Conservation (phyloP, 2,888 invertebrate species). For the Polietes domitor region DNA sequence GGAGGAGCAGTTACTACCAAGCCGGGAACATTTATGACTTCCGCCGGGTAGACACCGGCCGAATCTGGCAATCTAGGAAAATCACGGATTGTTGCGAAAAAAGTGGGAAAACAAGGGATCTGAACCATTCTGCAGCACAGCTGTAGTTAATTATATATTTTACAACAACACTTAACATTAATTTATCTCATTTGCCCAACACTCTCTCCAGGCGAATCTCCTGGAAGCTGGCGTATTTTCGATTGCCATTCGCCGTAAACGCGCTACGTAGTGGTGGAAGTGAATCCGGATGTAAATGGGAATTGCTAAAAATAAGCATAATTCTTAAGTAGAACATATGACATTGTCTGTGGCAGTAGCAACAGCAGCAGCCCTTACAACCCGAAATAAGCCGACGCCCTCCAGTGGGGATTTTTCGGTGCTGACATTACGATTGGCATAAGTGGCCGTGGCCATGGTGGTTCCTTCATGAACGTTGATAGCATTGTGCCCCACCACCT, state of each 20-base stretch:
- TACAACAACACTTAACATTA: slow-evolving; percentile 45
- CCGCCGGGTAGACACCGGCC: neutral
- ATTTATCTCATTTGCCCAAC: slow-evolving; percentile 46
- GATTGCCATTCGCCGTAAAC: too few relatives aligned
- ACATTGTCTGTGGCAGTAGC: slow-evolving; percentile 19
- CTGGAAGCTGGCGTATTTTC: slow-evolving; percentile 28
- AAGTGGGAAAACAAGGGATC: neutral
- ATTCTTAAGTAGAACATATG: slow-evolving; percentile 58
- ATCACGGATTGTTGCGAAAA: neutral
- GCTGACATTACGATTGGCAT: neutral
- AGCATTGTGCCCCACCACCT: neutral
- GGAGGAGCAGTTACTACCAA: too few relatives aligned
- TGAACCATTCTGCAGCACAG: slow-evolving; percentile 56
- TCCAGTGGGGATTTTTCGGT: neutral
- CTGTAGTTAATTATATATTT: slow-evolving; percentile 63
- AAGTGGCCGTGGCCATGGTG: neutral
- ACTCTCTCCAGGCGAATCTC: slow-evolving; percentile 24
- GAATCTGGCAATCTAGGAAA: neutral
- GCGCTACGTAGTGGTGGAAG: too few relatives aligned
- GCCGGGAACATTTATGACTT: slow-evolving; percentile 19
- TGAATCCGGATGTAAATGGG: neutral
- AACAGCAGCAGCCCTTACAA: too few relatives aligned
- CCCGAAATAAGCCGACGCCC: slow-evolving; percentile 12
- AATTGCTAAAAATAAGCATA: slow-evolving; percentile 47
- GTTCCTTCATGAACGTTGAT: too few relatives aligned